A percentile compares a stretch with the other conserved stretches of the same genome.
Evolutionary conservation across 1,140 invertebrate genomes (phyloP).

Genomic region (Euborellia annulipes): DNA sequence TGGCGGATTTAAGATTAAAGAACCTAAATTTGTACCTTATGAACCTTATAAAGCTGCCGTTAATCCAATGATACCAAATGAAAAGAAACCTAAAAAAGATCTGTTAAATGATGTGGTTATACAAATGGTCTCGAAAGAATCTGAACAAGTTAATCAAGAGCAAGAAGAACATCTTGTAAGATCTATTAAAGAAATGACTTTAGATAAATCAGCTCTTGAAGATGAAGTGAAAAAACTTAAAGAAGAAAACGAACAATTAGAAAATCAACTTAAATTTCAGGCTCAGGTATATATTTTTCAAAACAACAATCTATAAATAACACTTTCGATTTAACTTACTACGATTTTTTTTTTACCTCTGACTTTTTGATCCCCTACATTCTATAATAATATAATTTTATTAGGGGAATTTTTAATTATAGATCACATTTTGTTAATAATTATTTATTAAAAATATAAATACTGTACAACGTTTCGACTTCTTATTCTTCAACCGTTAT

Average conservation of each 20-base stretch:
- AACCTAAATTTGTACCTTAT: constrained; percentile 73
- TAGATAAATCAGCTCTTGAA: constrained; percentile 26
- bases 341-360: too few species aligned
- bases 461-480: too few species aligned
- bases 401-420: too few species aligned
- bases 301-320: too few species aligned
- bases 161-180: constrained; percentile 19
- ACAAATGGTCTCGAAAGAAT: background rate
- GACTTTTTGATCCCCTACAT: too few species aligned
- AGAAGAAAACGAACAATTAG: constrained; percentile 43
- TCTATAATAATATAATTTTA: too few species aligned
- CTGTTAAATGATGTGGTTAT: background rate
- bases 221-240: constrained; percentile 38
- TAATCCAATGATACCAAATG: constrained; percentile 47
- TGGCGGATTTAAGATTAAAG: constrained; percentile 39
- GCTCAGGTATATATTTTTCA: constrained; percentile 40
- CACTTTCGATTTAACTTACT: too few species aligned
- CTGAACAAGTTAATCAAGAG: constrained; percentile 20
- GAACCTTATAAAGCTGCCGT: constrained; percentile 78
- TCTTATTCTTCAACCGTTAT: too few species aligned
- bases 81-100: constrained; percentile 23
- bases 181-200: constrained; percentile 21
- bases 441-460: too few species aligned
- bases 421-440: too few species aligned
- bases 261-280: constrained; percentile 56